Base-by-base conservation (phyloP, 2,113 vertebrate species). In the Uropsilus gracilis region DNA sequence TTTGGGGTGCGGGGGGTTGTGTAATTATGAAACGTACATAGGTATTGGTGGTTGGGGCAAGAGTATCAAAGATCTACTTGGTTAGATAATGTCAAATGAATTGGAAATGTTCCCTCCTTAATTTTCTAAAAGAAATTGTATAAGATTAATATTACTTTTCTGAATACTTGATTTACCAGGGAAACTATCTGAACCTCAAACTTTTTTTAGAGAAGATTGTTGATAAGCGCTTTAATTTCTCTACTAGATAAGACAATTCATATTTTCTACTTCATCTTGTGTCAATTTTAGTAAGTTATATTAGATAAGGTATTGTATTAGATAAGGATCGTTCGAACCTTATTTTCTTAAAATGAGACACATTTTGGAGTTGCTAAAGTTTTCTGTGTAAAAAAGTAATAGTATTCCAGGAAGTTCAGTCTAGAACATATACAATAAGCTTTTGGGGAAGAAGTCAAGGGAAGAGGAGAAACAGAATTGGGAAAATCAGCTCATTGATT, bases 311-410 rank as follows among this genome's bases (percentile, higher is more conserved):
- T 61, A 32, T 85, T 69, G 34, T n/a, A n/a, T n/a, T n/a, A n/a
- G n/a, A n/a, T n/a, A 89, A 80, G 84, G 55, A 8, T 57, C 90
- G 55, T 80, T 18, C 59, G 50, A 80, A 71, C 76, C 57, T 66
- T 89, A 53, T 75, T 91, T 86, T 86, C 81, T 91, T 83, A 42
- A 91, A 64, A 88, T 66, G 34, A 96, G 53, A 57, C 85, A n/a
- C 14, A 68, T 34, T 82, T 96, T 32, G 50, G 75, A 89, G 28
- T 20, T 30, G 50, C 55, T 92, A 57, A 92, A 81, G 9, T 13
- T 57, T 46, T 92, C 83, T 75, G 57, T 53, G 76, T n/a, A 46
- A 59, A 95, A 76, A 8, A 69, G 10, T 34, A 32, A 69, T 6
- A 71, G 50, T 32, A 88, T 46, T 92, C 89, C 61, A 91, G 55